Evolutionary conservation across 2,888 invertebrate species (phyloP).

Genomic region (Lacanobia oleracea): DNA sequence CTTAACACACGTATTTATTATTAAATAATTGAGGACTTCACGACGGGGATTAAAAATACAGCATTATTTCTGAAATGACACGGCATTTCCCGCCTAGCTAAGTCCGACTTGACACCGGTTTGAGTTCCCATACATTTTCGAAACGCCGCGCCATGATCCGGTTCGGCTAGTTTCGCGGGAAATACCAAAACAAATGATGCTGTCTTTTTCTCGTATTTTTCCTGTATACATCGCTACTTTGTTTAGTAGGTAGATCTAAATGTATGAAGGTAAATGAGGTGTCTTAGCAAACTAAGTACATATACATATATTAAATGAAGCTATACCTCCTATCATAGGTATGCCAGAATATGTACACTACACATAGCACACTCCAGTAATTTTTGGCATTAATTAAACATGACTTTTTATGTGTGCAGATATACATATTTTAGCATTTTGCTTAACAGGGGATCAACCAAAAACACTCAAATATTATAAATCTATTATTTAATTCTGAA

Average conservation of each 20-base stretch:
- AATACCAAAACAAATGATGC: conserved; percentile 38
- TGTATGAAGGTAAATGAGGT: conserved; percentile 9
- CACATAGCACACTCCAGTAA: not conserved
- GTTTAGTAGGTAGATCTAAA: conserved; percentile 2
- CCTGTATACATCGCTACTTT: conserved; percentile 38
- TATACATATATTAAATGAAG: conserved; percentile 5
- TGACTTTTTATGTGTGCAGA: not conserved
- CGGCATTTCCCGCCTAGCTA: conserved; percentile 32
- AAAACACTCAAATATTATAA: conserved; percentile 27
- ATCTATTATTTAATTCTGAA: conserved; percentile 23
- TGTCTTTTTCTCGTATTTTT: conserved; percentile 44
- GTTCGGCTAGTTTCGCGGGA: conserved; percentile 56
- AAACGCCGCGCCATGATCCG: conserved; percentile 27
- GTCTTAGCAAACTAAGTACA: not conserved
- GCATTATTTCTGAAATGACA: conserved; percentile 10
- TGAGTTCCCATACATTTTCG: conserved; percentile 20
- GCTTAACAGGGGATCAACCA: not conserved
- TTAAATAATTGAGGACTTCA: not conserved
- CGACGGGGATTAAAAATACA: not conserved
- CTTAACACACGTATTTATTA: conserved; percentile 6
- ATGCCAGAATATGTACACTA: conserved; percentile 37
- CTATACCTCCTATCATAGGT: not conserved
- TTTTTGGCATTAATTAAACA: not conserved
- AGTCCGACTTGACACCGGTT: conserved; percentile 31
- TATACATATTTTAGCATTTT: conserved; percentile 32